Conservation (phyloP, 2,888 invertebrate species). For the Polydrusus cervinus region DNA sequence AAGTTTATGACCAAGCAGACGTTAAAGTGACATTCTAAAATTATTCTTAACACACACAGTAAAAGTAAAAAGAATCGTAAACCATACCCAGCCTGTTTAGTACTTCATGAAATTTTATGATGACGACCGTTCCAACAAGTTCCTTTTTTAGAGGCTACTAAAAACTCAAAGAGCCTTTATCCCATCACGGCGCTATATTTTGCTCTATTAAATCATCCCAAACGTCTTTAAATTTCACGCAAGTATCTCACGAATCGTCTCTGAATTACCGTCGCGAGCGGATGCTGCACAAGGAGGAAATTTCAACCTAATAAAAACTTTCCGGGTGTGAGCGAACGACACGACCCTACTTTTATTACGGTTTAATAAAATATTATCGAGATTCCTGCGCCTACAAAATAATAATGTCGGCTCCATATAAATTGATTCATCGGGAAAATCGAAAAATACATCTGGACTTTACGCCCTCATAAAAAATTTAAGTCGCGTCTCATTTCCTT, state of each 20-base stretch:
- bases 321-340: constrained; percentile 54
- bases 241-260: constrained; percentile 43
- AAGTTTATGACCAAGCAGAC: constrained; percentile 61
- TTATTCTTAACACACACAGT: constrained; percentile 60
- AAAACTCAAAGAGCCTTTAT: constrained; percentile 58
- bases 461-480: constrained; percentile 43
- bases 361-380: constrained; percentile 62
- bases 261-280: constrained; percentile 45
- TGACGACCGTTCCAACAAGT: constrained; percentile 68
- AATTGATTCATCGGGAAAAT: constrained; percentile 37
- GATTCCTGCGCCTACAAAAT: constrained; percentile 53
- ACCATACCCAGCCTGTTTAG: constrained; percentile 64
- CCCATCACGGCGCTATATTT: constrained; percentile 34
- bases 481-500: constrained; percentile 15
- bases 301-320: constrained; percentile 55
- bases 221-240: constrained; percentile 42
- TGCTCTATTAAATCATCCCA: constrained; percentile 44
- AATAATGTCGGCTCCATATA: constrained; percentile 43
- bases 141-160: constrained; percentile 65
- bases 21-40: constrained; percentile 65
- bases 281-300: constrained; percentile 43
- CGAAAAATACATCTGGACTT: constrained; percentile 47
- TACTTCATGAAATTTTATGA: constrained; percentile 70
- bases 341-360: constrained; percentile 58
- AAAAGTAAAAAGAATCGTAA: constrained; percentile 62